These are phyloP conservation scores for Kryptopterus vitreolus DNA, from an alignment of 2,797 vertebrate genomes.

Conservation along the genomic window DNA sequence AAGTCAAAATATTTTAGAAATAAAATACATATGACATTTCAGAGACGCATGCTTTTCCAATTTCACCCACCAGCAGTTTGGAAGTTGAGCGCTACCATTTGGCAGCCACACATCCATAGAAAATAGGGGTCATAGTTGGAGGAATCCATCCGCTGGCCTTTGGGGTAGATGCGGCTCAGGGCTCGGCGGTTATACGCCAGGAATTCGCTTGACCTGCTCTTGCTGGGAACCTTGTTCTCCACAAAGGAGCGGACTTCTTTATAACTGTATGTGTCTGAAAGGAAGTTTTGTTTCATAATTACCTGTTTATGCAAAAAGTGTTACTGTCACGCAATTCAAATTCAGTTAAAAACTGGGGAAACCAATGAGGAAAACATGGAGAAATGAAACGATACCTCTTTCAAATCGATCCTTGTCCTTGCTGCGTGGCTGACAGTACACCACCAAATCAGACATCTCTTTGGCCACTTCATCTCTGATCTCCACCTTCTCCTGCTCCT, in stretches of 20 bases:
- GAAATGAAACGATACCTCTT: conserved; percentile 72
- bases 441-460: conserved; percentile 94
- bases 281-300: background rate
- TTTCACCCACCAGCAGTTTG: conserved; percentile 86
- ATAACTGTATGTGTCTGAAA: conserved; percentile 82
- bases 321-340: background rate
- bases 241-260: conserved; percentile 95
- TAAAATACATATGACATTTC: background rate
- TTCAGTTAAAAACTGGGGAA: background rate
- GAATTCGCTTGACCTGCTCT: conserved; percentile 77
- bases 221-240: conserved; percentile 87
- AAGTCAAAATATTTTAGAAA: background rate
- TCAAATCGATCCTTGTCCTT: conserved; percentile 93
- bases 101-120: conserved; percentile 88
- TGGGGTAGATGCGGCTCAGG: conserved; percentile 92
- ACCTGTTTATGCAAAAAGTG: background rate
- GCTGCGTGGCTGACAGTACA: conserved; percentile 95
- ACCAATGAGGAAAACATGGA: background rate
- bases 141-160: conserved; percentile 92
- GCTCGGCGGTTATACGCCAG: conserved; percentile 88
- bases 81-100: conserved; percentile 97
- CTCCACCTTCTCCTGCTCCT: conserved; percentile 82
- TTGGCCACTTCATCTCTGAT: conserved; percentile 89
- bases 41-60: background rate
- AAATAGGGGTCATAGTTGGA: conserved; percentile 96